These are phyloP conservation scores for Lypha dubia DNA, from an alignment of 2,888 invertebrate genomes.

Conservation along the genomic window DNA sequence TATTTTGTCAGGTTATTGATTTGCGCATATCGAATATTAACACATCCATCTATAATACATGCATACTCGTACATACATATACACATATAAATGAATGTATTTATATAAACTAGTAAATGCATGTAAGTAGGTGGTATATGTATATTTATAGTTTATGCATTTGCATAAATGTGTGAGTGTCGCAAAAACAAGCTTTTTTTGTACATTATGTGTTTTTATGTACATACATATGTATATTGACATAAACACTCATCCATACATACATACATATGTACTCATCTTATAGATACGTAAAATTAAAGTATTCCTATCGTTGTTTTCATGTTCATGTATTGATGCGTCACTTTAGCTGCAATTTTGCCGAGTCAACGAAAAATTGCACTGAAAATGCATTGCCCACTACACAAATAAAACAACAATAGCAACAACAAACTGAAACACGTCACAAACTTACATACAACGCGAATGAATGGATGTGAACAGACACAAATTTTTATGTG, in stretches of 20 bases:
- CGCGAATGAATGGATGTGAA: conserved; percentile 32
- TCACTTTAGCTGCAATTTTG: conserved; percentile 56
- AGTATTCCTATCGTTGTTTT: not conserved
- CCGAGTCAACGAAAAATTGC: conserved; percentile 48
- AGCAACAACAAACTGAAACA: conserved; percentile 2
- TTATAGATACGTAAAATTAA: not conserved
- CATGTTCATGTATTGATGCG: conserved; percentile 22
- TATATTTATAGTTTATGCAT: conserved; percentile 15
- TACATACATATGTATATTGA: not conserved
- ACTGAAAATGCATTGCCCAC: conserved; percentile 61
- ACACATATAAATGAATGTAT: not conserved
- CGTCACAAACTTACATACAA: not conserved
- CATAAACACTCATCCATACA: not conserved
- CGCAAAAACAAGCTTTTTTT: not conserved
- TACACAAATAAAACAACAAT: too few species aligned
- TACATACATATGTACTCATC: not conserved
- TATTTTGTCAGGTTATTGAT: conserved; percentile 60
- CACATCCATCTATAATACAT: not conserved
- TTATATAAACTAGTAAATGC: not conserved
- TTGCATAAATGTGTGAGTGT: not conserved
- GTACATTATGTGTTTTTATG: not conserved
- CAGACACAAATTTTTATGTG: conserved; percentile 32
- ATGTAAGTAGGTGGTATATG: not conserved
- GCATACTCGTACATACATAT: conserved; percentile 1
- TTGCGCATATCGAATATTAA: conserved; percentile 41